A percentile compares a stretch with the other conserved stretches of the same genome.
Evolutionary conservation across 1,140 invertebrate species (phyloP).

Genomic region (Heliothis subflexa): DNA sequence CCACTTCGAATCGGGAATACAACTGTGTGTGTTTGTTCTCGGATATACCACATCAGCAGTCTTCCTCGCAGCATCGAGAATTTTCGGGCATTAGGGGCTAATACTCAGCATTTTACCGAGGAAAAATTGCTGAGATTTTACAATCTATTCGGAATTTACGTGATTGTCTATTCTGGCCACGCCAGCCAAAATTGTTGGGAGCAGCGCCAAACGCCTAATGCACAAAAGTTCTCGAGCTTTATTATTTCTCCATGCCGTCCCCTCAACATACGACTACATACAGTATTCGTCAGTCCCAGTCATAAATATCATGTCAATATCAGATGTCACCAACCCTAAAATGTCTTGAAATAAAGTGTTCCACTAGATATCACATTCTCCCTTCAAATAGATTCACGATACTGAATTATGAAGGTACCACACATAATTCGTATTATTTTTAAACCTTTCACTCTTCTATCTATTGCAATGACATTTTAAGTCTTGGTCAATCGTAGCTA

Average conservation of each 20-base stretch:
- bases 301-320: conserved; percentile 10
- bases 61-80: conserved; percentile 7
- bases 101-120: background rate
- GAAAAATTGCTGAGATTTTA: background rate
- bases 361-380: conserved; percentile 52
- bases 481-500: conserved; percentile 49
- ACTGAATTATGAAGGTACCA: conserved; percentile 34
- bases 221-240: background rate
- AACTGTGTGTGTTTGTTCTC: conserved; percentile 15
- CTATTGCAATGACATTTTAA: conserved; percentile 45
- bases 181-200: background rate
- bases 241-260: conserved; percentile 7
- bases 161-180: background rate
- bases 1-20: background rate
- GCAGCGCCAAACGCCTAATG: background rate
- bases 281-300: conserved; percentile 17
- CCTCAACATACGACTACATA: background rate
- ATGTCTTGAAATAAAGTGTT: conserved; percentile 35
- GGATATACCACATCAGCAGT: conserved; percentile 17
- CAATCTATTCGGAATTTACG: background rate
- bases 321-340: conserved; percentile 29
- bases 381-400: conserved; percentile 18
- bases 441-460: conserved; percentile 24
- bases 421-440: conserved; percentile 37
- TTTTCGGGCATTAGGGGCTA: background rate